Evolutionary conservation across 2,797 vertebrate genomes (phyloP), one percentile per base, ranked within the genome.

Genomic region (Sebastes dallii): DNA sequence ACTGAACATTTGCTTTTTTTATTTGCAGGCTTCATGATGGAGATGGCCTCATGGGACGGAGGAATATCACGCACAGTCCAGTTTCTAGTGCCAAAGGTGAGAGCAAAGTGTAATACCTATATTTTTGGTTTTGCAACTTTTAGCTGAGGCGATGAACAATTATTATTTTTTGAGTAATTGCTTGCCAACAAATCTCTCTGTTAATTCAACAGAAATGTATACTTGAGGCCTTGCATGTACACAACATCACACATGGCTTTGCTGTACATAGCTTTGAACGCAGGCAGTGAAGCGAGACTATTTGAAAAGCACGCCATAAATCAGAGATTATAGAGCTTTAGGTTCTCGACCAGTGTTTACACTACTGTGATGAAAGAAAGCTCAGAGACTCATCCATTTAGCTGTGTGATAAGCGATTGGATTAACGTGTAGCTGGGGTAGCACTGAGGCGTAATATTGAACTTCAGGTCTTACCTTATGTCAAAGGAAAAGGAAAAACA

Each of bases 21-120:
- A 25, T 82, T 79, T 89, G 24, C 81, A 99, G 98, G 98, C 77
- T 99, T 99, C 92, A 99, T 99, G 99, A 99, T 99, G 98, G 99
- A 99, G 94, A 99, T 99, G 98, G 98, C 97, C 34, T 99, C 99
- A 0, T 99, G 99, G 98, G 99, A 99, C 52, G 99, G 98, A 80
- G 99, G 99, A n/a, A 95, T 99, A 83, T 99, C 99, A 24, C 97
- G 98, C 60, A 99, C 98, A 1, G 98, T 99, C n/a, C 98, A 99
- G 42, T 99, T 99, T 89, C 94, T 99, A 46, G 99, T 99, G 59
- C 98, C 99, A 18, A 97, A 98, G 97, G 98, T 99, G 66, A 86
- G 92, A 62, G 24, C 30, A 22, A 18, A 67, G 18, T 20, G 22
- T 27, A 4, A 13, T 13, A 1, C 10, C 14, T 46, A 11, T 65